Evolutionary conservation across 2,113 vertebrate species (phyloP).

Genomic region (Lampris incognitus): DNA sequence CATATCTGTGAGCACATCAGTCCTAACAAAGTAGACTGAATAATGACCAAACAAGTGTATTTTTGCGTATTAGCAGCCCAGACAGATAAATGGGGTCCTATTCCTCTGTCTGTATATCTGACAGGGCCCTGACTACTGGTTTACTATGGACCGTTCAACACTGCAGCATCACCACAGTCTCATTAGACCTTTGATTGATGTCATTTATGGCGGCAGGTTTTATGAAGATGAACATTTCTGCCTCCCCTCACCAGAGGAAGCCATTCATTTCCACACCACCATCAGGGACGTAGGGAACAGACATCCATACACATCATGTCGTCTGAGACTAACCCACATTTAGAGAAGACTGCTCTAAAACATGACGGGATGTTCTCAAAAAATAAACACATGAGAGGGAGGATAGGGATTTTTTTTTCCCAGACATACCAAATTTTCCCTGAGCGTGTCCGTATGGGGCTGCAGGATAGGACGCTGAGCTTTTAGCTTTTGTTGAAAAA

Average conservation of each 20-base stretch:
- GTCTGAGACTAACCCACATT: slow-evolving; percentile 41
- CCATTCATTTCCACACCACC: slow-evolving; percentile 59
- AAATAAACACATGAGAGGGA: slow-evolving; percentile 61
- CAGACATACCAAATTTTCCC: slow-evolving; percentile 31
- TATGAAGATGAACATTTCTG: slow-evolving; percentile 43
- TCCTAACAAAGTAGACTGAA: neutral
- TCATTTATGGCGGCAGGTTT: slow-evolving; percentile 29
- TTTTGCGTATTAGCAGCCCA: slow-evolving; percentile 15
- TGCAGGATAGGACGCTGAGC: slow-evolving; percentile 22
- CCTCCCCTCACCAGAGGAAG: slow-evolving; percentile 57
- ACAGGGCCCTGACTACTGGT: slow-evolving; percentile 1
- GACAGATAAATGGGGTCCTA: slow-evolving; percentile 22
- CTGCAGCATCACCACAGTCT: slow-evolving; percentile 25
- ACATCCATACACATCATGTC: slow-evolving; percentile 48
- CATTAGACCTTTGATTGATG: slow-evolving; percentile 54
- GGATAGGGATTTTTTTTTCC: slow-evolving; percentile 24
- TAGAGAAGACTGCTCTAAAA: slow-evolving; percentile 26
- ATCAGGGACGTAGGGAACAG: slow-evolving; percentile 55
- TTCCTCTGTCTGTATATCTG: slow-evolving; percentile 19
- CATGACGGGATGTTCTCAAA: slow-evolving; percentile 52
- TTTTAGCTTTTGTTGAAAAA: slow-evolving; percentile 40
- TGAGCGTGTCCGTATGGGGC: slow-evolving; percentile 49
- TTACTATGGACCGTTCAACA: neutral
- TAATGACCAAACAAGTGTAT: neutral
- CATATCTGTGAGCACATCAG: neutral